Base-by-base conservation (phyloP, 2,797 vertebrate species). In the Halcyon chelicuti region DNA sequence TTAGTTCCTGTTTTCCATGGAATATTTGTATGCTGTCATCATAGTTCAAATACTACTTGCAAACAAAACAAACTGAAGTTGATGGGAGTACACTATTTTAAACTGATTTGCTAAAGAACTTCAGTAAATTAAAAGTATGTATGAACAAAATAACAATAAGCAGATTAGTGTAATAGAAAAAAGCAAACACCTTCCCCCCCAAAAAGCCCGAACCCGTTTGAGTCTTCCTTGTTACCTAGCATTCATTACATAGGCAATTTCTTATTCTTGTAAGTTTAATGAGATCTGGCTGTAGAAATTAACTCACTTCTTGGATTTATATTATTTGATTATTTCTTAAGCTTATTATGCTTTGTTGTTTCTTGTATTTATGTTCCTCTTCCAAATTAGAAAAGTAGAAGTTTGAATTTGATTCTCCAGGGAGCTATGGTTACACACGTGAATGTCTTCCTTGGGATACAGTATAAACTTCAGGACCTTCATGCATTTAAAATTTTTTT, bases 191-290 rank as follows among this genome's bases (percentile, higher is more conserved):
- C 10, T 18, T 19, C 9, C 2, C 8, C 8, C 11, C 11, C 18
- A 5, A 19, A 49, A 70, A 35, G 0, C 2, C 49, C 47, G 4
- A 29, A 25, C 20, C 12, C 10, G 25, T 5, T 0, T 55, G 49
- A 77, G 60, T 86, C 20, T 61, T 92, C 58, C 10, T 55, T 19
- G 26, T 67, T 92, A 83, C 44, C 10, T 10, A 44, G 40, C 68
- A 29, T 77, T 86, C 1, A 1, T 75, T 74, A 54, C 29, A 7
- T 33, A 40, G 1, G 2, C 39, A 70, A 5, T 73, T 77, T 61
- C 13, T 71, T 25, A 6, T 66, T 31, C 49, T 58, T 79, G 4
- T 58, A 61, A 61, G 18, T 68, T 68, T 88, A 91, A 80, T 92
- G 72, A 75, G 61, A 74, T 71, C 44, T 88, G 42, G 9, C 33